These are phyloP conservation scores for Odocoileus virginianus DNA, from an alignment of 2,113 vertebrate genomes.

Conservation along the genomic window DNA sequence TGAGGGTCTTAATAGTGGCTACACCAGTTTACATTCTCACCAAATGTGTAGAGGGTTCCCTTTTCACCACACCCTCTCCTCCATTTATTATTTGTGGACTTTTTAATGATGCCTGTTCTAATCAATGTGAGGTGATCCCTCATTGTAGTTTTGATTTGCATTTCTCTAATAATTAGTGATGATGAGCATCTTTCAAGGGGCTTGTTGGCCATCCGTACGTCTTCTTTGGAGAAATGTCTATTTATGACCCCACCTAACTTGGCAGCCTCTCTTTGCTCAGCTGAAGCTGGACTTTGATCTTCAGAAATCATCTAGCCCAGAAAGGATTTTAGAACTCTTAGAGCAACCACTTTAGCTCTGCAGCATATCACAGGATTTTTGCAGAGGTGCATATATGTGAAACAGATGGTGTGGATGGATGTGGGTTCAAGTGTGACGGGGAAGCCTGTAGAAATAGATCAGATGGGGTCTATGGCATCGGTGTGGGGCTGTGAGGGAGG, in stretches of 20 bases:
- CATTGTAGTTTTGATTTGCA: background rate
- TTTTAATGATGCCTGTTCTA: background rate
- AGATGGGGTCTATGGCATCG: background rate
- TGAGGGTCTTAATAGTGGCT: background rate
- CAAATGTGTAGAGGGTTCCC: background rate
- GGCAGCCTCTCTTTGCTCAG: background rate
- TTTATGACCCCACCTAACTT: background rate
- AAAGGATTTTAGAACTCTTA: background rate
- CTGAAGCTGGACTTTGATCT: background rate
- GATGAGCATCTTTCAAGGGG: background rate
- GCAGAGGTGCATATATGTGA: background rate
- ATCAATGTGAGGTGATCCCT: background rate
- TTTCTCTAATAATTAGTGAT: background rate
- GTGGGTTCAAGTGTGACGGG: background rate
- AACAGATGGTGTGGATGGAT: background rate
- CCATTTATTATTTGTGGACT: background rate
- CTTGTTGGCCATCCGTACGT: background rate
- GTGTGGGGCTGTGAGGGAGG: background rate
- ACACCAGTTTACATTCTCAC: background rate
- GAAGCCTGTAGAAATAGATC: background rate
- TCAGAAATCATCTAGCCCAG: background rate
- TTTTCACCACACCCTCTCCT: background rate
- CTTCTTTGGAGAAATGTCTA: background rate
- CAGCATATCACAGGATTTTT: background rate
- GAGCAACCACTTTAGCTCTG: background rate